Evolutionary conservation across 2,113 vertebrate species (phyloP).

Genomic region (Rafetus swinhoei): DNA sequence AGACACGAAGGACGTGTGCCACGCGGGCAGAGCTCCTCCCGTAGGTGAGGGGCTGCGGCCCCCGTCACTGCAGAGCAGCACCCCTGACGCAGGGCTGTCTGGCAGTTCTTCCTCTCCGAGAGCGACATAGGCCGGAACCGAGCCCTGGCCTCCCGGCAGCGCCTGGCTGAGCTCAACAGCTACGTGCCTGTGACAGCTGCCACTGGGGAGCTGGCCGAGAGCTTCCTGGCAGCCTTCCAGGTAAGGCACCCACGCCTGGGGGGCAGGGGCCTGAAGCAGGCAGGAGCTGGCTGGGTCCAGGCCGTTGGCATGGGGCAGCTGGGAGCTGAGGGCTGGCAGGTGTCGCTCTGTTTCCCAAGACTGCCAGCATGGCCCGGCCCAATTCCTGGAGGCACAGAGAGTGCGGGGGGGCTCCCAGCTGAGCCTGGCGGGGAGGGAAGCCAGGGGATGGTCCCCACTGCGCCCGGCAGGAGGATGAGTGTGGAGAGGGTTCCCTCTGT

Average conservation of each 20-base stretch:
- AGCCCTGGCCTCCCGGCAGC: conserved; percentile 77
- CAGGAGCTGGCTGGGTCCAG: background rate
- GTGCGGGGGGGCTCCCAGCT: background rate
- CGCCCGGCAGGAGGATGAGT: no score
- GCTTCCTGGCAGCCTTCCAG: conserved; percentile 83
- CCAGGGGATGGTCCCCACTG: background rate
- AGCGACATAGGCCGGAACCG: conserved; percentile 81
- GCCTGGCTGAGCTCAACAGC: conserved; percentile 82
- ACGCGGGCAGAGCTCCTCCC: background rate
- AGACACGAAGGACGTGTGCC: background rate
- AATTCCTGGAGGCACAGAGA: background rate
- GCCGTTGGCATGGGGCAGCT: background rate
- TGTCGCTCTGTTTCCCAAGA: background rate
- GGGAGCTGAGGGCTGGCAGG: background rate
- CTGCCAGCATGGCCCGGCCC: background rate
- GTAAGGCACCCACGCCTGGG: conserved; percentile 53
- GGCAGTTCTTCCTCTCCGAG: conserved; percentile 88
- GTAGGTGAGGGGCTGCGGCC: background rate
- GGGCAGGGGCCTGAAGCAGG: background rate
- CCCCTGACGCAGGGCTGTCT: background rate
- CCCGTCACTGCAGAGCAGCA: background rate
- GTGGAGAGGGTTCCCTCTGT: no score
- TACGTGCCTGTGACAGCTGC: conserved; percentile 73
- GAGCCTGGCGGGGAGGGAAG: background rate
- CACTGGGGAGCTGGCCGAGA: conserved; percentile 69